Percentiles rank a stretch among this genome's conserved stretches.
phyloP scores from a whole-genome alignment of 2,888 invertebrate species.

The Chironomus riparius region DNA sequence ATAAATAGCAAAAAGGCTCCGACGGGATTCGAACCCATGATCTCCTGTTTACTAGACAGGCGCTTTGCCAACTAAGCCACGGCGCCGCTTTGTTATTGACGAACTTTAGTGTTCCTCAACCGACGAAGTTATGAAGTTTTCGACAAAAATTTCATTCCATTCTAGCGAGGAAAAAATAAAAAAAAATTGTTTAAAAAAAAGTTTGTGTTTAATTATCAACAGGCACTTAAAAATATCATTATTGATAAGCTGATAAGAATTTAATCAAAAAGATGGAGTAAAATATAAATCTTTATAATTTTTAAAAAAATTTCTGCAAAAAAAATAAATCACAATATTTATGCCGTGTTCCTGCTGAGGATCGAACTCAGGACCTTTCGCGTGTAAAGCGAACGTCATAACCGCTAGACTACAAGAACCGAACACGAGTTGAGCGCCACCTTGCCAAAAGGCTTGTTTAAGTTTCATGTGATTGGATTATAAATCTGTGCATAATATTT shows the following conservation, averaged over 20 bases:
- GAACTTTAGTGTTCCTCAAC: neutral
- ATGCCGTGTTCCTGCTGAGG: slow-evolving; percentile 41
- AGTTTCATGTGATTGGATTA: neutral
- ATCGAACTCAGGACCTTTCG: slow-evolving; percentile 46
- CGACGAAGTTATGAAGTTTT: neutral
- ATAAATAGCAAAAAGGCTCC: neutral
- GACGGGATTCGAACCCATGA: neutral
- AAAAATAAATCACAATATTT: neutral
- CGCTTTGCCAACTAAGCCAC: neutral
- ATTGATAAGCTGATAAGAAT: neutral
- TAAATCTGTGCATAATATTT: too few species aligned
- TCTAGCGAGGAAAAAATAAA: too few species aligned
- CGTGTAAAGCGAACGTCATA: slow-evolving; percentile 46
- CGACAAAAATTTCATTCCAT: too few species aligned
- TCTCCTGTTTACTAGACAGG: slow-evolving; percentile 3
- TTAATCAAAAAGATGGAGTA: neutral
- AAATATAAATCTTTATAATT: neutral
- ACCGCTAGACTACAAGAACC: slow-evolving; percentile 43
- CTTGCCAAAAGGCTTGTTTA: neutral
- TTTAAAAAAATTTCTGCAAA: neutral
- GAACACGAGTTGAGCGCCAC: slow-evolving; percentile 32
- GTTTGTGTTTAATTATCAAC: too few species aligned
- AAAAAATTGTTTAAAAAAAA: neutral
- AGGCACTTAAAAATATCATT: too few species aligned
- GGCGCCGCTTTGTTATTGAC: neutral